phyloP scores from a whole-genome alignment of 1,140 invertebrate genomes.

The Plutomurus gul region DNA sequence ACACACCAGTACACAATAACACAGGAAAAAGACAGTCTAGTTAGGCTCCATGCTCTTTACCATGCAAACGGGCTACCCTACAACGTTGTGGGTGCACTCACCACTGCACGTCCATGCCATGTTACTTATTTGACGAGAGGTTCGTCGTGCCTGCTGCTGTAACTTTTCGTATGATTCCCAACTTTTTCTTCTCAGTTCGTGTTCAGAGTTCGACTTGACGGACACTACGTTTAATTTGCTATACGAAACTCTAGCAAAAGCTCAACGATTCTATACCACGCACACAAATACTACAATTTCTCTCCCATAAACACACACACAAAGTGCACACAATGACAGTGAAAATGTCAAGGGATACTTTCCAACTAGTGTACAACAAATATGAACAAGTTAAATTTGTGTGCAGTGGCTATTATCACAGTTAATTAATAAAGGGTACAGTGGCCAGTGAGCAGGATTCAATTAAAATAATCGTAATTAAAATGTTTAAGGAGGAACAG shows the following conservation, averaged over 20 bases:
- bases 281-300: not conserved
- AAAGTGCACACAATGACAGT: too few relatives aligned
- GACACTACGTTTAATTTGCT: not conserved
- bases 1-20: too few relatives aligned
- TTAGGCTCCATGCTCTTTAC: too few relatives aligned
- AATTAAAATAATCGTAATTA: not conserved
- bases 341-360: too few relatives aligned
- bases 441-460: not conserved
- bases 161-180: conserved; percentile 4
- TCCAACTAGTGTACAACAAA: too few relatives aligned
- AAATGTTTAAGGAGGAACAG: conserved; percentile 8
- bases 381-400: too few relatives aligned
- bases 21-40: too few relatives aligned
- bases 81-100: not conserved
- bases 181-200: conserved; percentile 18
- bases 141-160: not conserved
- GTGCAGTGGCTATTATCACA: not conserved
- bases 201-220: conserved; percentile 9
- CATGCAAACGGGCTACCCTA: too few relatives aligned
- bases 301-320: not conserved
- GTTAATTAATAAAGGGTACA: not conserved
- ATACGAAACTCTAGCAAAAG: not conserved
- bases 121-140: too few relatives aligned
- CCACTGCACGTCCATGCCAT: not conserved
- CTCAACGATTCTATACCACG: not conserved